A percentile compares a stretch with the other conserved stretches of the same genome.
These are phyloP conservation scores for Nymphalis c-album DNA, from an alignment of 2,888 invertebrate species.

Conservation along the genomic window DNA sequence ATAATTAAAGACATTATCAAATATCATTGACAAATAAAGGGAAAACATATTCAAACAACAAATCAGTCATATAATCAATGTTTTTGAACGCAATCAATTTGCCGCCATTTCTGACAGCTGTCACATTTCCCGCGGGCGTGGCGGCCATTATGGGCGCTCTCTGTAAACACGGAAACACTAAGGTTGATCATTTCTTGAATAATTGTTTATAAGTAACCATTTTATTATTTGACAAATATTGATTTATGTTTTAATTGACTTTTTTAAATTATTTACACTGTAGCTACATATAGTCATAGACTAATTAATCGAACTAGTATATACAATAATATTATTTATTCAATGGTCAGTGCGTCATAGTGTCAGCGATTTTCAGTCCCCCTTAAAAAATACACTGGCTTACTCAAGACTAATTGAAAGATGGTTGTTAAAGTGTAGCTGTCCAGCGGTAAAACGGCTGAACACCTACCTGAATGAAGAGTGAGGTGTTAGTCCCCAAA, in stretches of 20 bases:
- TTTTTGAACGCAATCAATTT: slow-evolving; percentile 24
- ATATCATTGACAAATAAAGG: background rate
- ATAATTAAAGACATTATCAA: background rate
- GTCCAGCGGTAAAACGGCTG: too few relatives aligned
- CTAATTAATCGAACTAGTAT: too few relatives aligned
- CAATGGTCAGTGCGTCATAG: too few relatives aligned
- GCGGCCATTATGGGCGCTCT: slow-evolving; percentile 17
- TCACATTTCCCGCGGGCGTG: slow-evolving; percentile 58
- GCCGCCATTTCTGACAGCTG: slow-evolving; percentile 52
- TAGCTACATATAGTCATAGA: too few relatives aligned
- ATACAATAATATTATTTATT: too few relatives aligned
- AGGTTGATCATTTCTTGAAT: background rate
- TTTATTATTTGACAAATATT: background rate
- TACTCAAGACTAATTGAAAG: too few relatives aligned
- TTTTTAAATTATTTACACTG: background rate
- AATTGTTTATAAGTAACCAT: background rate
- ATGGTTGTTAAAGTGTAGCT: too few relatives aligned
- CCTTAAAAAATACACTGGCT: too few relatives aligned
- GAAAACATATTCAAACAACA: background rate
- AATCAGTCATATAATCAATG: slow-evolving; percentile 6
- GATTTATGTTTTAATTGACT: background rate
- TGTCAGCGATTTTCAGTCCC: too few relatives aligned
- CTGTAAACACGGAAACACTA: slow-evolving; percentile 16
- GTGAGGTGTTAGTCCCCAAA: too few relatives aligned
- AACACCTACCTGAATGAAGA: too few relatives aligned